Evolutionary conservation across 2,113 vertebrate genomes (phyloP).

Genomic region (Neolamprologus sp.): DNA sequence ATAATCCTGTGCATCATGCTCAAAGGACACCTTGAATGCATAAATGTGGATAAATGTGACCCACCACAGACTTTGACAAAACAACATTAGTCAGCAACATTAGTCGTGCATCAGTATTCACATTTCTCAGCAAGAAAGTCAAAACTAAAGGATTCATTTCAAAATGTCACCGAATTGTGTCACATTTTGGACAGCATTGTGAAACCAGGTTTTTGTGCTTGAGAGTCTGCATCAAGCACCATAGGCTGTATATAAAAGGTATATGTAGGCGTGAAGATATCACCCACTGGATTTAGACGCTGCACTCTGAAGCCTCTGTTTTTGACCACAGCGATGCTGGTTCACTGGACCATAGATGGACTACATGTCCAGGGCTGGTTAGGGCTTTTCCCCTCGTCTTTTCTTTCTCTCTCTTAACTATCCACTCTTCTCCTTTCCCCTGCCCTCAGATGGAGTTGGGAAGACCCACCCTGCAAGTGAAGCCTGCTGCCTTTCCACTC

Average conservation of each 20-base stretch:
- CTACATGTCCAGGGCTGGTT: not conserved
- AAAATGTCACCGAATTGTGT: not conserved
- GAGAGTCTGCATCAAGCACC: not conserved
- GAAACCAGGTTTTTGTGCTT: not conserved
- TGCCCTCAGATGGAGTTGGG: not conserved
- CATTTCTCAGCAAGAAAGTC: not conserved
- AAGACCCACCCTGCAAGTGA: not conserved
- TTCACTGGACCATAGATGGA: not conserved
- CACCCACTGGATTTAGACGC: not conserved
- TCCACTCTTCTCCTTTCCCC: not conserved
- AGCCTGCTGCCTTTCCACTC: not conserved
- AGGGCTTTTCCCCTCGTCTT: rapidly evolving
- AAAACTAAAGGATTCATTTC: not conserved
- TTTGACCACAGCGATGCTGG: not conserved
- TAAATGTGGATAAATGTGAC: not conserved
- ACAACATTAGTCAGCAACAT: not conserved
- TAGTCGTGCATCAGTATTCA: not conserved
- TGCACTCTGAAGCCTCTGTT: not conserved
- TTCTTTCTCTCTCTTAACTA: not conserved
- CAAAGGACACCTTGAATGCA: not conserved
- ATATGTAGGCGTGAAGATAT: not conserved
- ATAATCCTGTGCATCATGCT: not conserved
- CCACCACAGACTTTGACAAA: not conserved
- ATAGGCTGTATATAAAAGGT: not conserved
- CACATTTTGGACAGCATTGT: not conserved